phyloP scores from a whole-genome alignment of 2,888 invertebrate genomes.

The Teinopalpus imperialis region DNA sequence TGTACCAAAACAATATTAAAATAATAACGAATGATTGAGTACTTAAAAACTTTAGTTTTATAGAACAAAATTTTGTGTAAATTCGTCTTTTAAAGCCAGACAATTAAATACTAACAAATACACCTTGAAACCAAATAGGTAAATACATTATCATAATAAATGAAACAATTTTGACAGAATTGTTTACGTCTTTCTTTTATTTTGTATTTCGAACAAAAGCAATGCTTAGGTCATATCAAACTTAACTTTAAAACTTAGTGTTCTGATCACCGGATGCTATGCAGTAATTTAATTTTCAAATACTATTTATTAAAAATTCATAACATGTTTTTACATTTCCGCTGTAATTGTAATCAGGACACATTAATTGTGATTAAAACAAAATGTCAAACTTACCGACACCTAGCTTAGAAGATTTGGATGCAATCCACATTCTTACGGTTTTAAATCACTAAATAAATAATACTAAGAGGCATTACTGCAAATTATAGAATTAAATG shows the following conservation, averaged over 20 bases:
- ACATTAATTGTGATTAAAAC: constrained; percentile 53
- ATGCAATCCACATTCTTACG: constrained; percentile 86
- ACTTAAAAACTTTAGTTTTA: no score
- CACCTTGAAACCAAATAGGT: no score
- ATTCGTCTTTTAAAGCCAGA: no score
- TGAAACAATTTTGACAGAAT: constrained; percentile 11
- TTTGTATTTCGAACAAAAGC: not conserved
- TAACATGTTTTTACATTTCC: constrained; percentile 71
- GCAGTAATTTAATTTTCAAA: constrained; percentile 31
- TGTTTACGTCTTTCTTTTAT: not conserved
- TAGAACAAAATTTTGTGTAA: no score
- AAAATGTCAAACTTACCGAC: constrained; percentile 84
- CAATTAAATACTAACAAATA: no score
- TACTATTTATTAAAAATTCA: constrained; percentile 61
- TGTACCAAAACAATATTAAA: no score
- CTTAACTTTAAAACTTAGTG: not conserved
- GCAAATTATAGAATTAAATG: constrained; percentile 23
- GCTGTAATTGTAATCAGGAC: constrained; percentile 56
- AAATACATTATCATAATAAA: no score
- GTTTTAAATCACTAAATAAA: constrained; percentile 18
- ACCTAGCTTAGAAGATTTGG: constrained; percentile 87
- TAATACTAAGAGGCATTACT: constrained; percentile 15
- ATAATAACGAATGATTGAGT: no score
- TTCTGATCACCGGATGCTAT: not conserved
- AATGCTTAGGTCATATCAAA: not conserved